Conservation (phyloP, 2,888 invertebrate species). For the Trachelus iudaicus region DNA sequence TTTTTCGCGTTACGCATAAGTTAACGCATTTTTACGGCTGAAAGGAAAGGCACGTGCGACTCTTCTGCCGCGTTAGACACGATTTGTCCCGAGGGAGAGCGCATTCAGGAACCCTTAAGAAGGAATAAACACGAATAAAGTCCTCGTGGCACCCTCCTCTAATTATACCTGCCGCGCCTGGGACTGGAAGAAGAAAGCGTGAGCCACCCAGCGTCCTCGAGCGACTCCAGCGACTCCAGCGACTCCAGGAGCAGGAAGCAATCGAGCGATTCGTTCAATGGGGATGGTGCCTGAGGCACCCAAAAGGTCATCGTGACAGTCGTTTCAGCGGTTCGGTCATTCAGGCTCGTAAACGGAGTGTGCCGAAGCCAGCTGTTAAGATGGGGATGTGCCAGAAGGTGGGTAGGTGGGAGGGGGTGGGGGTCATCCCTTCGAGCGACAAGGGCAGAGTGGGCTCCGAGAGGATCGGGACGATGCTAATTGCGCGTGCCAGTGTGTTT, state of each 20-base stretch:
- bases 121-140: background rate
- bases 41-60: slow-evolving; percentile 25
- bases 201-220: background rate
- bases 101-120: background rate
- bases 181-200: background rate
- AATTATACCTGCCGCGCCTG: background rate
- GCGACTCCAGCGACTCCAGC: background rate
- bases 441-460: background rate
- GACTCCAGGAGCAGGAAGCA: background rate
- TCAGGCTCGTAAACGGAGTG: background rate
- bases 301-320: background rate
- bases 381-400: too few relatives aligned
- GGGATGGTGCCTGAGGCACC: background rate
- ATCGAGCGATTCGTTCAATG: background rate
- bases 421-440: background rate
- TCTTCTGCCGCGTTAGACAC: background rate
- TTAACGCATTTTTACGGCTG: slow-evolving; percentile 37
- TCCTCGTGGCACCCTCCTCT: background rate
- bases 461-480: slow-evolving; percentile 27
- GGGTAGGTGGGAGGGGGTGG: too few relatives aligned
- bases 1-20: slow-evolving; percentile 42
- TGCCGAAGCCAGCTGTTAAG: background rate
- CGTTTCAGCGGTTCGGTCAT: background rate
- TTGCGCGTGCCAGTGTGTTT: slow-evolving; percentile 60
- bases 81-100: background rate